Percentiles rank a stretch among this genome's conserved stretches.
phyloP scores from a whole-genome alignment of 2,797 vertebrate genomes.

The Stomatorhinus walkeri region DNA sequence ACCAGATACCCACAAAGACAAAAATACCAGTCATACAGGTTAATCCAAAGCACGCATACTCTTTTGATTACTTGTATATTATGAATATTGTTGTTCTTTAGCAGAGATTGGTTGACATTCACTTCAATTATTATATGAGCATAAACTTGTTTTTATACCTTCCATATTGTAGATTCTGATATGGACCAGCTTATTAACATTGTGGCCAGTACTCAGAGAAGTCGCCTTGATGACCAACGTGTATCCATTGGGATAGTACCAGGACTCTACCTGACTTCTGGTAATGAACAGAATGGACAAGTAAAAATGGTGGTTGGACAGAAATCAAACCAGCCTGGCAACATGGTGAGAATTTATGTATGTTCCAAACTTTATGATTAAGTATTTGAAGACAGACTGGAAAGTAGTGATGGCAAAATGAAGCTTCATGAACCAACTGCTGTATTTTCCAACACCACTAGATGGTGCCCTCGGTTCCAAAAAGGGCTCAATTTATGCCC shows the following conservation, averaged over 20 bases:
- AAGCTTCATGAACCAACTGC: not conserved
- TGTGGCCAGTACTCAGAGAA: slow-evolving; percentile 52
- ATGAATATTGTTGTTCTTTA: not conserved
- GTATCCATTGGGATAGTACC: slow-evolving; percentile 46
- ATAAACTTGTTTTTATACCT: not conserved
- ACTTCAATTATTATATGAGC: not conserved
- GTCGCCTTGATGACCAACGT: slow-evolving; percentile 58
- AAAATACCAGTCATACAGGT: not conserved
- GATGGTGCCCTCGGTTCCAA: not conserved
- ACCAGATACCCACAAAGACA: slow-evolving; percentile 15
- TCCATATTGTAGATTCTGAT: slow-evolving; percentile 37
- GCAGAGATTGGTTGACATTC: not conserved
- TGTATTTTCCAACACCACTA: not conserved
- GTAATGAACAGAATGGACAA: slow-evolving; percentile 31
- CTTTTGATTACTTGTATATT: not conserved
- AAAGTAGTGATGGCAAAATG: not conserved
- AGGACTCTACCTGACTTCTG: slow-evolving; percentile 21
- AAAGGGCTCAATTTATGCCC: not conserved
- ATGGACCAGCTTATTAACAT: slow-evolving; percentile 58
- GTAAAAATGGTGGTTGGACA: slow-evolving; percentile 28
- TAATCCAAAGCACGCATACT: not conserved
- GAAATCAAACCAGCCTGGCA: slow-evolving; percentile 15
- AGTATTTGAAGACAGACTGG: slow-evolving; percentile 9
- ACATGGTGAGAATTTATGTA: slow-evolving; percentile 1
- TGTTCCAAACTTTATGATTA: not conserved